Conservation (phyloP, 1,140 invertebrate genomes). For the Eupeodes corollae region DNA sequence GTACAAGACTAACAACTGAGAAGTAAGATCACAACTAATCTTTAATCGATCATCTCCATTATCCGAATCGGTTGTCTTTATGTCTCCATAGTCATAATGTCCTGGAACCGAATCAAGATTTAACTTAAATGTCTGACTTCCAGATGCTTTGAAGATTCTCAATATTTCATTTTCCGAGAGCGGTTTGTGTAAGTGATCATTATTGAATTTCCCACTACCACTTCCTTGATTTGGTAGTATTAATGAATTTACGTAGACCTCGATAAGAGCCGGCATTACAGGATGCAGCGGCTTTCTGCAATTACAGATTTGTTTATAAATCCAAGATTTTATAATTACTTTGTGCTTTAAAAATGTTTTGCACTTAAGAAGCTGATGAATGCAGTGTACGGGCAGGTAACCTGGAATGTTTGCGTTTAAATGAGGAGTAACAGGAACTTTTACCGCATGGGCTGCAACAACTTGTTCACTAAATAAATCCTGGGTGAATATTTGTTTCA, state of each 20-base stretch:
- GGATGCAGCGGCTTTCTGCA: conserved; percentile 82
- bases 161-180: conserved; percentile 84
- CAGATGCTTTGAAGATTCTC: conserved; percentile 67
- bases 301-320: conserved; percentile 84
- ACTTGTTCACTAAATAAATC: conserved; percentile 97
- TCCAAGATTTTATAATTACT: conserved; percentile 90
- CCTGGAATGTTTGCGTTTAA: conserved; percentile 81
- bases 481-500: conserved; percentile 92
- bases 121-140: conserved; percentile 36
- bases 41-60: conserved; percentile 21
- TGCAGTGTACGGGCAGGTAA: conserved; percentile 93
- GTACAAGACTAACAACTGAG: conserved; percentile 82
- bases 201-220: conserved; percentile 22
- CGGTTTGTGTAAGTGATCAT: conserved; percentile 76
- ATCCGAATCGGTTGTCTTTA: conserved; percentile 34
- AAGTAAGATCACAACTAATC: conserved; percentile 58
- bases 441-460: conserved; percentile 88
- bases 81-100: conserved; percentile 24
- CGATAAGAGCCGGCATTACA: conserved; percentile 82
- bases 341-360: conserved; percentile 93
- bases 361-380: conserved; percentile 90
- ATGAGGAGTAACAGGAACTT: conserved; percentile 84
- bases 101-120: too few relatives aligned
- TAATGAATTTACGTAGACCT: conserved; percentile 91
- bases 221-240: conserved; percentile 65